Evolutionary conservation across 1,140 invertebrate genomes (phyloP), one percentile per base, ranked within the genome.

Genomic region (Adelges cooleyi): DNA sequence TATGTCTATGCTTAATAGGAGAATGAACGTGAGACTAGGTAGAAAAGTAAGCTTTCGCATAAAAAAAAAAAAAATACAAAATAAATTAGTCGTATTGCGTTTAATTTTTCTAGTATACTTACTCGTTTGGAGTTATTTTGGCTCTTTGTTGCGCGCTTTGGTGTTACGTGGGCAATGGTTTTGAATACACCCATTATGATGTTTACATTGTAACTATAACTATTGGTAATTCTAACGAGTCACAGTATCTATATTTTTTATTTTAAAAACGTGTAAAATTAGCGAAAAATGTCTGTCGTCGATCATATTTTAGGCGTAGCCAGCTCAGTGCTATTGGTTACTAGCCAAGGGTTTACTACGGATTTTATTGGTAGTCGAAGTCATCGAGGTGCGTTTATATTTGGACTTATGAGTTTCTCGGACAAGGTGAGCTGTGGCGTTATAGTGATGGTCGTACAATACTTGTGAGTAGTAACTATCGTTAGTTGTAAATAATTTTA

Each of bases 401-500:
- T 94, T 77, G 94, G 94, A 17, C 79, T 89, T 23, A 95, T 97
- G 92, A 95, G 92, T 78, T 95, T 97, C 74, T 80, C 84, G 5
- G 94, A 97, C 74, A 98, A 97, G 79, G 73, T 97, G 2, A 83
- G 87, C 2, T 89, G 92, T 78, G 94, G 94, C 11, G 69, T 89
- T 13, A 87, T 85, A 56, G 86, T 95, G 49, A 83, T 89, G 68
- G 67, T 91, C 13, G 90, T 97, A 69, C 84, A 86, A 71, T 78
- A 81, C 69, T 77, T 82, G 82, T 85, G 74, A 78, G 78, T 67
- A 2, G 8, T n/a, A n/a, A n/a, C n/a, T n/a, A n/a, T n/a, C n/a
- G n/a, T n/a, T n/a, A n/a, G 4, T 13, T 5, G 9, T 25, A 6
- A 5, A 33, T 33, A 6, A 6, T 11, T 33, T 6, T 33, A 6